Percentiles rank a stretch among this genome's conserved stretches.
Evolutionary conservation across 2,888 invertebrate species (phyloP).

Genomic region (Agrotis ipsilon): DNA sequence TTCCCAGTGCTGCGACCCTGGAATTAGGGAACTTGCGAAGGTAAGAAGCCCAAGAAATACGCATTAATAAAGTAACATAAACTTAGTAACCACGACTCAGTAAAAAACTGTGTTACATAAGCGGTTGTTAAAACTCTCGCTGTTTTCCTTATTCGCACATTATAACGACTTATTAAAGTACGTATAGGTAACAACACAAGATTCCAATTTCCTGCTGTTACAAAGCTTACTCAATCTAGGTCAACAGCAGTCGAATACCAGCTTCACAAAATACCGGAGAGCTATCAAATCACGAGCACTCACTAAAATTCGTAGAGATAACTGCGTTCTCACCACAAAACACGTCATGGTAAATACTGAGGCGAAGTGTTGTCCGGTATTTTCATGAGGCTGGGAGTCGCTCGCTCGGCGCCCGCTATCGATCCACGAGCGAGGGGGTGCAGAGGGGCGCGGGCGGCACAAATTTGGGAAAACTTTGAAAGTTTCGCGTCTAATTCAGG

Average conservation of each 20-base stretch:
- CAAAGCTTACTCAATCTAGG: conserved; percentile 38
- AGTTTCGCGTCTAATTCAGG: conserved; percentile 91
- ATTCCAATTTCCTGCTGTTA: conserved; percentile 11
- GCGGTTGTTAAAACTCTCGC: neutral
- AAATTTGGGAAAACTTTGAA: conserved; percentile 92
- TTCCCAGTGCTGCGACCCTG: conserved; percentile 70
- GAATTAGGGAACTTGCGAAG: conserved; percentile 37
- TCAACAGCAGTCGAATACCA: conserved; percentile 33
- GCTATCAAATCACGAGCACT: conserved; percentile 72
- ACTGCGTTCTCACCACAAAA: conserved; percentile 80
- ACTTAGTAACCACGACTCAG: conserved; percentile 18
- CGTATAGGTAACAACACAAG: conserved; percentile 5
- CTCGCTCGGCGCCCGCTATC: conserved; percentile 87
- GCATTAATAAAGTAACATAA: conserved; percentile 26
- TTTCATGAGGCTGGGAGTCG: conserved; percentile 85
- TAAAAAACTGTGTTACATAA: conserved; percentile 23
- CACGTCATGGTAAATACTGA: conserved; percentile 82
- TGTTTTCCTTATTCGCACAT: conserved; percentile 12
- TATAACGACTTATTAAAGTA: conserved; percentile 3
- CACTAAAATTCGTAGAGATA: conserved; percentile 72
- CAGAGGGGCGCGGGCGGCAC: conserved; percentile 81
- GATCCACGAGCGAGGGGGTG: conserved; percentile 81
- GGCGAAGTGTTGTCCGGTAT: conserved; percentile 89
- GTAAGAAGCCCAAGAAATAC: conserved; percentile 38
- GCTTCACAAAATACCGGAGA: conserved; percentile 45